phyloP scores from a whole-genome alignment of 2,113 vertebrate species.

The Ceuthmochares aereus region DNA sequence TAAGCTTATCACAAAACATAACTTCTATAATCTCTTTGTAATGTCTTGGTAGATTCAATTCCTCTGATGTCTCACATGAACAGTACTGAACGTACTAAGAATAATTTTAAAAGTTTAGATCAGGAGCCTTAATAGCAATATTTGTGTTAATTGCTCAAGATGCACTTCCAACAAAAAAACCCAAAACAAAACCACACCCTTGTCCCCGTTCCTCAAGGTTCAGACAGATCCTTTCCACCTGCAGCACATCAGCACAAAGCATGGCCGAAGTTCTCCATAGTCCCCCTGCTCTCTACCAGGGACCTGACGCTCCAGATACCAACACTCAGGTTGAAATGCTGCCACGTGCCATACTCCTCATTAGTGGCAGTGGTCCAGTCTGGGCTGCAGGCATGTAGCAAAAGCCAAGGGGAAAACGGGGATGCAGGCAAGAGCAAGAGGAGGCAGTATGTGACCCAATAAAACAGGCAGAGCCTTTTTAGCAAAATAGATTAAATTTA shows the following conservation, averaged over 20 bases:
- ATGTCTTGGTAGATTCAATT: neutral
- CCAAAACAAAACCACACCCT: neutral
- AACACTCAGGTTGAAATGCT: fast-evolving
- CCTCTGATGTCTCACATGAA: neutral
- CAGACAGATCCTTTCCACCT: neutral
- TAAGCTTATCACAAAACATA: neutral
- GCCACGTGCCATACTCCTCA: fast-evolving
- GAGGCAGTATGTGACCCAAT: neutral
- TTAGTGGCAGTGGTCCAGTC: too few relatives aligned
- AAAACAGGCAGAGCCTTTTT: neutral
- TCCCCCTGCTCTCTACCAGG: too few relatives aligned
- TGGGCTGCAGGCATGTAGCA: neutral
- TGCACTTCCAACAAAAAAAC: neutral
- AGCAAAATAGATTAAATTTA: conserved; percentile 34
- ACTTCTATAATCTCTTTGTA: neutral
- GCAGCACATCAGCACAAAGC: neutral
- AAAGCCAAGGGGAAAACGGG: neutral
- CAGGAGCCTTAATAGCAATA: neutral
- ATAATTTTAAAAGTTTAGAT: neutral
- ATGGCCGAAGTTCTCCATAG: neutral
- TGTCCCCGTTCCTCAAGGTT: neutral
- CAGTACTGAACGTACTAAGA: neutral
- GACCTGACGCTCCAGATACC: neutral
- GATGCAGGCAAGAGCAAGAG: neutral
- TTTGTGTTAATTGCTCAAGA: neutral